Conservation (phyloP, 1,140 invertebrate species). For the Belonocnema kinseyi region DNA sequence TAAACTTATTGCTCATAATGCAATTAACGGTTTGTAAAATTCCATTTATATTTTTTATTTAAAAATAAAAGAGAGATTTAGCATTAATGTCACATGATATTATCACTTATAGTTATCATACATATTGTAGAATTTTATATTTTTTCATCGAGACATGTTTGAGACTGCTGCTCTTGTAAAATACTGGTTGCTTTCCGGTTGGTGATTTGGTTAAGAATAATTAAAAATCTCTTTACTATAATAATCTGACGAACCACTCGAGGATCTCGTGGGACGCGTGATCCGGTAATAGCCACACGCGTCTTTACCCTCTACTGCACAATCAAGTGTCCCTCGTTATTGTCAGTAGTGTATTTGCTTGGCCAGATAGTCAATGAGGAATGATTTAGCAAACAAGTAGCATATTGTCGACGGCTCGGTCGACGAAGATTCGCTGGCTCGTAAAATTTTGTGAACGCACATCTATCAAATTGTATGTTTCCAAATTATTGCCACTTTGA, state of each 20-base stretch:
- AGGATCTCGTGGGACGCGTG: background rate
- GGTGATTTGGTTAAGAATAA: background rate
- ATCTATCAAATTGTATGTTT: conserved; percentile 32
- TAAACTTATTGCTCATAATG: no score
- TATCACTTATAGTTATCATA: no score
- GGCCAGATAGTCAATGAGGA: conserved; percentile 59
- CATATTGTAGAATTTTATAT: no score
- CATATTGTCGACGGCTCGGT: conserved; percentile 68
- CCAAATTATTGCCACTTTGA: background rate
- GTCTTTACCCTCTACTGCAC: conserved; percentile 62
- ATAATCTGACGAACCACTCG: conserved; percentile 22
- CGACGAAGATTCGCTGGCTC: conserved; percentile 52
- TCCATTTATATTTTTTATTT: no score
- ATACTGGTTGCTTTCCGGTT: background rate
- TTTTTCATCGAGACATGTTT: no score
- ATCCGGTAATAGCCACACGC: conserved; percentile 45
- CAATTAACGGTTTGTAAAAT: no score
- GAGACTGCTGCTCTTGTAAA: background rate
- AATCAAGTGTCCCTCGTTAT: conserved; percentile 62
- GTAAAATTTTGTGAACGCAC: conserved; percentile 57
- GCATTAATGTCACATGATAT: no score
- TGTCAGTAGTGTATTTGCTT: conserved; percentile 56
- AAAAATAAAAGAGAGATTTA: no score
- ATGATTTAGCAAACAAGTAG: conserved; percentile 69
- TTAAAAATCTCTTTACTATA: conserved; percentile 9